Evolutionary conservation across 2,113 vertebrate species (phyloP), one percentile per base, ranked within the genome.

Genomic region (Amblyornis subalaris): DNA sequence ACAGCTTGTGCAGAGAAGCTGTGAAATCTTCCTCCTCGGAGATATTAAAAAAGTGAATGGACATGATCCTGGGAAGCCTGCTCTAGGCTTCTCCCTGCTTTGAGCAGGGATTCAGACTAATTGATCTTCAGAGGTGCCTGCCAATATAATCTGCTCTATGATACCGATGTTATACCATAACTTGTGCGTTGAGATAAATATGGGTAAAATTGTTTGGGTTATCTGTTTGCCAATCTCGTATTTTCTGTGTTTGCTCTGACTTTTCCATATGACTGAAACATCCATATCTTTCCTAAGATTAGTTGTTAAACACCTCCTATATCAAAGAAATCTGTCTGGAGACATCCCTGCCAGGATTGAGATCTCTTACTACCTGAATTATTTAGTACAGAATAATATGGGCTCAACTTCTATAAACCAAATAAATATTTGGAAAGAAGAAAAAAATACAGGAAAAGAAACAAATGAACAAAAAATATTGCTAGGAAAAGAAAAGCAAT

Each of bases 151-250:
- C 23, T 75, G 11, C 31, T 92, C 25, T 58, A 26, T 38, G 25
- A 25, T 36, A 18, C 22, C 55, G 29, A 35, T 11, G 60, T 79
- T 65, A 62, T 69, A 60, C 25, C 3, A 18, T 24, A 33, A 45
- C 3, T 11, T 7, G 1, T 51, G 5, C 35, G 10, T 20, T 53
- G 21, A 44, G 50, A 44, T 51, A 78, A 47, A 33, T 38, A 44
- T 6, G 3, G 12, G 6, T 78, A 14, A 73, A 85, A 38, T 3
- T 40, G 1, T 60, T 88, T 53, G 25, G 14, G 23, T 48, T 47
- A 10, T 17, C 15, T 51, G 13, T n/a, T 44, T 0, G 0, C 2
- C 12, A 84, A 31, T 42, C 10, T 1, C 2, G 2, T 78, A n/a
- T 40, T 45, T 91, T 54, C 15, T 77, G 12, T 61, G 14, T 71